Base-by-base conservation (phyloP, 2,113 vertebrate species). In the Leptocoma aspasia region DNA sequence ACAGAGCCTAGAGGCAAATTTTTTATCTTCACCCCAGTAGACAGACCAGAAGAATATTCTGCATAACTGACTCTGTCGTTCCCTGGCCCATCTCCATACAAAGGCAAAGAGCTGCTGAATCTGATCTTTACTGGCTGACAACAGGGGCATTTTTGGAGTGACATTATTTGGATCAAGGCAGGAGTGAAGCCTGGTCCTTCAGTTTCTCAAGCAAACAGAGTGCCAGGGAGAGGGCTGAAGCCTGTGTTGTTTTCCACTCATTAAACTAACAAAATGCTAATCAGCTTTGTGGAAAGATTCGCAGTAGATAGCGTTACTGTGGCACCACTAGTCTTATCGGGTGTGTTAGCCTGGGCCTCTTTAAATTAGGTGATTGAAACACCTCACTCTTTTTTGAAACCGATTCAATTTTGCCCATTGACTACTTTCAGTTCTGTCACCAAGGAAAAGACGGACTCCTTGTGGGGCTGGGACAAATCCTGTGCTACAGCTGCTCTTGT, bases 191-290 rank as follows among this genome's bases (percentile, higher is more conserved):
- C 41, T 2, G 13, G 31, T 47, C 17, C 61, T 82, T 66, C 13
- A 26, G 49, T 86, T 92, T 60, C 49, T 66, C 15, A 13, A 65
- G 54, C 54, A 50, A 64, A 41, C 11, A 5, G 7, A 21, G 28
- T 61, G 45, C 10, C 21, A 11, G 42, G 28, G 66, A 86, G 85
- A 79, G 65, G 19, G n/a, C 30, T 71, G 13, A 91, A 82, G 71
- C 49, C 60, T 26, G 4, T 19, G 23, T 13, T 70, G 64, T 66
- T 94, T 93, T 93, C 92, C 42, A 2, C 76, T 95, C 92, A 89
- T 92, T 83, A 94, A 88, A 88, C 59, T 94, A 92, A 94, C 24
- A 59, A 86, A 94, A 94, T 82, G 86, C 83, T 90, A 75, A 91
- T 91, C 49, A 84, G 79, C 93, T 81, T 33, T 56, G 72, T 69